Base-by-base conservation (phyloP, 2,113 vertebrate genomes). In the Alethe castanea region DNA sequence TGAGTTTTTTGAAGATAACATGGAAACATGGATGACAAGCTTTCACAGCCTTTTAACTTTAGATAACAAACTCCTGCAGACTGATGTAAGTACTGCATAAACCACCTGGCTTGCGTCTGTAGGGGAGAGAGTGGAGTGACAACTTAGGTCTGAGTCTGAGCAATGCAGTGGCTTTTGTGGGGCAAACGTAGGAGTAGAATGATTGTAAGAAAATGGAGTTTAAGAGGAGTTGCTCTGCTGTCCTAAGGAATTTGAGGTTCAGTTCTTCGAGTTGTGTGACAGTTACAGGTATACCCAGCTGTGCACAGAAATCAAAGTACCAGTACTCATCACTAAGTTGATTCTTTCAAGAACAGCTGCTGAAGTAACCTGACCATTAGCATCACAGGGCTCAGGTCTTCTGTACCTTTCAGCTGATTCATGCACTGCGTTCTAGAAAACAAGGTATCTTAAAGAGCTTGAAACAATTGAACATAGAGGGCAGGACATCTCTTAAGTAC, bases 1-100 rank as follows among this genome's bases (percentile, higher is more conserved):
- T 33, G 99, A 99, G 95, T 99, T 99, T 97, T 99, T 99, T 98
- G 99, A 99, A 97, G 99, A 99, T 97, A 99, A 99, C 97, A 99
- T 99, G 99, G 99, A 99, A 97, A 99, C 99, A 3, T 99, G 99
- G 99, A 99, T 99, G 99, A 99, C 98, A 24, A 98, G 99, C 97
- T 99, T 99, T 90, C 99, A 99, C 72, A 99, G 97, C 71, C 98
- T 99, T 44, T 96, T 99, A 95, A 99, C 99, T 84, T 96, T 99
- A 97, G 99, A 99, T 98, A 99, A 99, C 94, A 99, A 99, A 93
- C 99, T 99, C 79, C 94, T 99, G 89, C 99, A 99, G 96, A 99
- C 99, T 52, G 98, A 99, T 97, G 99, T 99, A 97, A 98, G 99
- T 98, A 94, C 47, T 82, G 15, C 40, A 42, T 88, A 70, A 95